Percentiles rank a stretch among this genome's conserved stretches.
Evolutionary conservation across 1,140 invertebrate genomes (phyloP).

Genomic region (Conus betulinus): DNA sequence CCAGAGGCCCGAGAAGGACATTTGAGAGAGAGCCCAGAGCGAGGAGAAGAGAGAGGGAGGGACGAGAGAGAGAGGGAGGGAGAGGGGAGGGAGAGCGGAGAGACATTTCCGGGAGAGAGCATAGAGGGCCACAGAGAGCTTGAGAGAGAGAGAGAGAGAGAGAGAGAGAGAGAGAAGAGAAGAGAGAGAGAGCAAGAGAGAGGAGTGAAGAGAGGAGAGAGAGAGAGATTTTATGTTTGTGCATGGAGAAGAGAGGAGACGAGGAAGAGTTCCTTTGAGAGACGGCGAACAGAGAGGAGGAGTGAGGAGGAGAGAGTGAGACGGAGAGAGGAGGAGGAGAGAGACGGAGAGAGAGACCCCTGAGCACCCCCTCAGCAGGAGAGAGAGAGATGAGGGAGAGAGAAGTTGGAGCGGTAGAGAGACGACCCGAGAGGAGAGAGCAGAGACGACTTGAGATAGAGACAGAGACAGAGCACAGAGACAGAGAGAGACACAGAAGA

Average conservation of each 20-base stretch:
- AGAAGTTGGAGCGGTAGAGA: neutral
- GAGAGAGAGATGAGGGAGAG: neutral
- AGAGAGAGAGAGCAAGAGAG: neutral
- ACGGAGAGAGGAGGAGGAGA: too few relatives aligned
- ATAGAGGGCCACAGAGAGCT: too few relatives aligned
- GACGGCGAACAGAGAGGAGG: neutral
- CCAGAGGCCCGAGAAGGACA: too few relatives aligned
- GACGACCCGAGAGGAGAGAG: neutral
- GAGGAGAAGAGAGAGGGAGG: too few relatives aligned
- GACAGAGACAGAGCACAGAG: neutral
- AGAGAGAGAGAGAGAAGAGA: neutral
- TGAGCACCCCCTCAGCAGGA: neutral
- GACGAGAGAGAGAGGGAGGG: too few relatives aligned
- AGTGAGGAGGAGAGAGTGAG: too few relatives aligned
- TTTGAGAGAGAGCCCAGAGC: too few relatives aligned
- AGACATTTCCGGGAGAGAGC: too few relatives aligned
- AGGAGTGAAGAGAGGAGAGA: conserved; percentile 8
- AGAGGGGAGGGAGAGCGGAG: too few relatives aligned
- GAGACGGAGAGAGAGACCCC: neutral
- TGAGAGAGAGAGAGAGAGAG: neutral
- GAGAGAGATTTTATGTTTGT: neutral
- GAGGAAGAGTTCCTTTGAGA: neutral
- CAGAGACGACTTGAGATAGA: neutral
- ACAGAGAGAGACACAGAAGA: neutral
- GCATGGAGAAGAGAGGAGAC: neutral